Evolutionary conservation across 1,140 invertebrate species (phyloP).

Genomic region (Pogonomyrmex barbatus): DNA sequence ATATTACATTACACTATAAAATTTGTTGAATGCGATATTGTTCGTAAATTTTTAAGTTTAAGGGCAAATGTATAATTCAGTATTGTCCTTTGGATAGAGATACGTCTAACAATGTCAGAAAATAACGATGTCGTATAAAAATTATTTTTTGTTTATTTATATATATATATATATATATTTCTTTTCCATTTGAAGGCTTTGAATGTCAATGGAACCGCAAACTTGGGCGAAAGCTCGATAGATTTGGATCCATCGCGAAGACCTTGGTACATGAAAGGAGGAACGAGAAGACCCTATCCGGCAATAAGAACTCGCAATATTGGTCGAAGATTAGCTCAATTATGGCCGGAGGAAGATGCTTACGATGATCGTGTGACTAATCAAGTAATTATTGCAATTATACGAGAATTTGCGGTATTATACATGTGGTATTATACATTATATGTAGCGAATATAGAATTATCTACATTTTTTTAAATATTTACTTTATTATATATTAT

Average conservation of each 20-base stretch:
- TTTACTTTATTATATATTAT: background rate
- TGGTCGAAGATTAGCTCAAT: conserved; percentile 83
- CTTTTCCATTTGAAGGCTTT: conserved; percentile 69
- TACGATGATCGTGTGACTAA: conserved; percentile 90
- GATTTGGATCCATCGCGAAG: conserved; percentile 81
- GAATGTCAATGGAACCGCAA: conserved; percentile 77
- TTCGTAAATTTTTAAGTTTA: background rate
- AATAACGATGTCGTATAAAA: background rate
- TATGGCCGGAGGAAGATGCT: conserved; percentile 88
- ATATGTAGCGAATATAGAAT: background rate
- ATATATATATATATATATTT: background rate
- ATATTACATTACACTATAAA: background rate
- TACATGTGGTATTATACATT: background rate
- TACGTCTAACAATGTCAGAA: background rate
- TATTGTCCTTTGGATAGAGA: conserved; percentile 13
- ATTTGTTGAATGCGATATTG: conserved; percentile 22
- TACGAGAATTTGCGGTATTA: background rate
- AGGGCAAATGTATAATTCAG: background rate
- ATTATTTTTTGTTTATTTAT: background rate
- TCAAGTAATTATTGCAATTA: conserved; percentile 81
- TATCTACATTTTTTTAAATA: background rate
- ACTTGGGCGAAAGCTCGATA: conserved; percentile 70
- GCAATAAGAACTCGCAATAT: conserved; percentile 83
- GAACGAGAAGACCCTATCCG: conserved; percentile 85
- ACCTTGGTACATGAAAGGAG: conserved; percentile 89